Conservation (phyloP, 2,113 vertebrate species). For the Terrapene triunguis region DNA sequence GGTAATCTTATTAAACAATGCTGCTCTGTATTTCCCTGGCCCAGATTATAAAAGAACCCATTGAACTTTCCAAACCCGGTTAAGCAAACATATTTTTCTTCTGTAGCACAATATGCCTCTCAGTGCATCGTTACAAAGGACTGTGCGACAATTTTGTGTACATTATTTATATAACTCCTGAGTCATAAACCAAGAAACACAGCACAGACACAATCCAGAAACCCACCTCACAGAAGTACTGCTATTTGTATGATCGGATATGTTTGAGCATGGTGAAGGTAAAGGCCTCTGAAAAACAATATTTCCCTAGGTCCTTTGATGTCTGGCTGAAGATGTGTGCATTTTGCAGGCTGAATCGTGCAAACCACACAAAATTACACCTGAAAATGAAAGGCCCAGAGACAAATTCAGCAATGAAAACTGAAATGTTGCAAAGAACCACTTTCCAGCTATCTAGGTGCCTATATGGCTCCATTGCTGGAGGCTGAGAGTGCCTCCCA, state of each 20-base stretch:
- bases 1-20: slow-evolving; percentile 10
- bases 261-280: rapidly evolving
- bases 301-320: slow-evolving; percentile 21
- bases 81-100: neutral
- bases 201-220: neutral
- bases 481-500: neutral
- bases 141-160: rapidly evolving
- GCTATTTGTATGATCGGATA: neutral
- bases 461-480: neutral
- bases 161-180: neutral
- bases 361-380: neutral
- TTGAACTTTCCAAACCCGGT: neutral
- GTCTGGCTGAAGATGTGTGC: neutral
- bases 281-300: neutral
- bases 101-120: neutral
- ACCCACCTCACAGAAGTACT: neutral
- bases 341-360: neutral
- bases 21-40: slow-evolving; percentile 5
- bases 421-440: rapidly evolving
- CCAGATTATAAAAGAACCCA: slow-evolving; percentile 13
- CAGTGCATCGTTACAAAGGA: neutral
- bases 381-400: neutral
- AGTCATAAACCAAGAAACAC: neutral
- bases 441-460: too few species aligned
- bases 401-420: neutral